Conservation (phyloP, 2,113 vertebrate genomes). For the rat (Rattus norvegicus) region DNA sequence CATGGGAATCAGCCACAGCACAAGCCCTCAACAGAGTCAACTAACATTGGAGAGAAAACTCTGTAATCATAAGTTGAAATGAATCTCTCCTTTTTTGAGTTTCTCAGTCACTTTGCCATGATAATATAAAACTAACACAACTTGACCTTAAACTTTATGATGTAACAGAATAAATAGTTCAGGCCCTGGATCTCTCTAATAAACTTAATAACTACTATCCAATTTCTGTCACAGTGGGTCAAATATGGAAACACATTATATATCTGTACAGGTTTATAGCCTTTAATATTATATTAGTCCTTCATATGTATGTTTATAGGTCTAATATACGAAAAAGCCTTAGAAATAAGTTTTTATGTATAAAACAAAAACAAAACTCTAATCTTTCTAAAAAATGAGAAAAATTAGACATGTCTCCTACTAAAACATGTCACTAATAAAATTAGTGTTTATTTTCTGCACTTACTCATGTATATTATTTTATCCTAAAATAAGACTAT, state of each 20-base stretch:
- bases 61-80: too few species aligned
- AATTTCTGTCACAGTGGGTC: slow-evolving; percentile 61
- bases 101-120: neutral
- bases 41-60: neutral
- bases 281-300: slow-evolving; percentile 67
- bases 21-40: neutral
- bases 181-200: slow-evolving; percentile 55
- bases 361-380: slow-evolving; percentile 15
- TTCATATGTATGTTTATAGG: slow-evolving; percentile 43
- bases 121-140: neutral
- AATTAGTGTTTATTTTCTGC: neutral
- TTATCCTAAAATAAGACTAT: neutral
- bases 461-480: neutral
- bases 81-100: neutral
- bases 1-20: neutral
- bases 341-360: neutral
- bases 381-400: neutral
- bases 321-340: slow-evolving; percentile 36
- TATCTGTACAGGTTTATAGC: slow-evolving; percentile 57
- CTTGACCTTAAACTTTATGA: slow-evolving; percentile 49
- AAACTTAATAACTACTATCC: slow-evolving; percentile 61
- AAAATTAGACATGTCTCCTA: neutral
- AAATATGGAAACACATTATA: neutral
- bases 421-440: too few species aligned
- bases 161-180: slow-evolving; percentile 21